Percentiles rank a stretch among this genome's conserved stretches.
Evolutionary conservation across 2,797 vertebrate genomes (phyloP).

Genomic region (Myoxocephalus aenaeus): DNA sequence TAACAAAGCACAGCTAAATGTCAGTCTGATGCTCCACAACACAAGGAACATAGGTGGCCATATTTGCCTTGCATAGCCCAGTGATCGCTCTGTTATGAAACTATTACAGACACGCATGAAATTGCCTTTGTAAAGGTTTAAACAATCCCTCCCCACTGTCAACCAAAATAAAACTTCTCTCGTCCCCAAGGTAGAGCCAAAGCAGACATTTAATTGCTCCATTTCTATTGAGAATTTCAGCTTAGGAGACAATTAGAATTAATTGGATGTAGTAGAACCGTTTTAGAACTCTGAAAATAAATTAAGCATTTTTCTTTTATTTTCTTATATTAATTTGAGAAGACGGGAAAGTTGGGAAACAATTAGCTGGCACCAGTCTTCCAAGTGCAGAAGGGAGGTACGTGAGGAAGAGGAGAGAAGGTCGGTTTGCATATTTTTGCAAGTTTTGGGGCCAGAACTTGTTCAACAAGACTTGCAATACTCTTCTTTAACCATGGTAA

Average conservation of each 20-base stretch:
- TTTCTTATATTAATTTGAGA: conserved; percentile 69
- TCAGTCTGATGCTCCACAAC: conserved; percentile 59
- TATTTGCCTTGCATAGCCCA: conserved; percentile 81
- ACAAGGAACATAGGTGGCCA: conserved; percentile 67
- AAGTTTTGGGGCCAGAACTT: conserved; percentile 15
- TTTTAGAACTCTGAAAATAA: conserved; percentile 80
- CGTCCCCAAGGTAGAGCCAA: conserved; percentile 79
- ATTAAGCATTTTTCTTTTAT: conserved; percentile 74
- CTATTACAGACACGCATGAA: conserved; percentile 73
- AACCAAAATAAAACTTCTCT: conserved; percentile 73
- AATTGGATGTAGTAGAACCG: conserved; percentile 80
- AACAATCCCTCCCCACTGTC: conserved; percentile 67
- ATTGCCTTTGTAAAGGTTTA: conserved; percentile 69
- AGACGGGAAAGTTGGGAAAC: conserved; percentile 56
- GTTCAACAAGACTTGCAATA: neutral
- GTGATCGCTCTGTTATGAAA: conserved; percentile 77
- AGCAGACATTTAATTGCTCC: conserved; percentile 83
- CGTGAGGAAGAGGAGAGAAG: conserved; percentile 16
- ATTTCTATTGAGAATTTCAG: conserved; percentile 85
- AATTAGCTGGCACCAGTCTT: conserved; percentile 57
- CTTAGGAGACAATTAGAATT: conserved; percentile 83
- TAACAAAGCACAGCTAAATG: conserved; percentile 74
- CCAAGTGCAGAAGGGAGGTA: conserved; percentile 44
- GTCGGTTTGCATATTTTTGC: conserved; percentile 17
- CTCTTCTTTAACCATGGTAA: neutral